Conservation (phyloP, 2,797 vertebrate genomes). For the Periparus ater region DNA sequence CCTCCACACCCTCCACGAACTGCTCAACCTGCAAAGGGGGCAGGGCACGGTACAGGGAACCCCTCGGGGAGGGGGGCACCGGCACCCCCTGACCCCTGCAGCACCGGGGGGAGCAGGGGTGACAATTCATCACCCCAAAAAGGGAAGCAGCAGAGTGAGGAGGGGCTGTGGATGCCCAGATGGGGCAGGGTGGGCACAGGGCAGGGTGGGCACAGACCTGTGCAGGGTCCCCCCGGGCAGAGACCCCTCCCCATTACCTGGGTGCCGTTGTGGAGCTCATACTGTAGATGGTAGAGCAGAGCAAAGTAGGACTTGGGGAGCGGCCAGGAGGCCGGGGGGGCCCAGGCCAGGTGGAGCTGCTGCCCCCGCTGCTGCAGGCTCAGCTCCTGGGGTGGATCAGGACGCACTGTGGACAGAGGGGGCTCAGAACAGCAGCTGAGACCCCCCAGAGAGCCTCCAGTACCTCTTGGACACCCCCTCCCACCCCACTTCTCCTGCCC, state of each 20-base stretch:
- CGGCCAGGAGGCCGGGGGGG: not conserved
- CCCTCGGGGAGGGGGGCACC: not conserved
- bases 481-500: rapidly evolving
- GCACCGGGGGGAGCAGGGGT: not conserved
- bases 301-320: conserved; percentile 15
- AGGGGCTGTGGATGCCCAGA: not conserved
- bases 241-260: not conserved
- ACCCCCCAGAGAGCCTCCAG: not conserved
- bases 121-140: too few species aligned
- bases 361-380: not conserved
- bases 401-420: not conserved
- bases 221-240: too few species aligned
- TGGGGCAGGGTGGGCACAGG: too few species aligned
- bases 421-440: not conserved
- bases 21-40: not conserved
- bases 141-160: not conserved
- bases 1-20: not conserved
- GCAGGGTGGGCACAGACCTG: rapidly evolving
- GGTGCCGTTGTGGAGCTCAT: not conserved
- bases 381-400: not conserved
- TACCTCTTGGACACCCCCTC: rapidly evolving
- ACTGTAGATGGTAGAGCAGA: not conserved
- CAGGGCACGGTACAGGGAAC: too few species aligned
- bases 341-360: conserved; percentile 9
- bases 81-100: rapidly evolving